Base-by-base conservation (phyloP, 2,888 invertebrate species). In the Aphelenchoides bicaudatus region DNA sequence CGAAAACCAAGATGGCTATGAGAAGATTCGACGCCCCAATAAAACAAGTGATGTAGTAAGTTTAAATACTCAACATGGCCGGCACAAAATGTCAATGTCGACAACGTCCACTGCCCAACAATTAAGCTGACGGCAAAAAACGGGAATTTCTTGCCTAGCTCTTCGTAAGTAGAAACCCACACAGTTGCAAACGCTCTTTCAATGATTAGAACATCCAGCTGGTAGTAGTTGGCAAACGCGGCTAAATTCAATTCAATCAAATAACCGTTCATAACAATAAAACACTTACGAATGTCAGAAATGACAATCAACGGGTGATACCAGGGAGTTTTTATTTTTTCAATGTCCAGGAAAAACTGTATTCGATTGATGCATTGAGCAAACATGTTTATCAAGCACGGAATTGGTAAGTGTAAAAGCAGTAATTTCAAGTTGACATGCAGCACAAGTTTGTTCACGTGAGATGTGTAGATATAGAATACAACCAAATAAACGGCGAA, bases 381-480 rank as follows among this genome's bases (percentile, higher is more conserved):
- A 10, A n/a, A 43, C 6, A 25, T 21, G 25, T 21, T 43, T 6
- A 43, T n/a, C 43, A 10, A 6, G 23, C 25, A 43, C 6, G 25
- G 10, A 8, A 43, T 10, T 25, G 43, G 43, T n/a, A 43, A 43
- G 43, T 43, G 43, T 25, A 43, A 21, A 8, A 43, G 25, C 10
- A 43, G 43, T n/a, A 43, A 8, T n/a, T 43, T 43, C 23, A 43
- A 25, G 23, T 43, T 43, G 21, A 43, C 21, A 43, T 43, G 43
- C n/a, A n/a, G n/a, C n/a, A n/a, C n/a, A n/a, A n/a, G n/a, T n/a
- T n/a, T n/a, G n/a, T n/a, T n/a, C n/a, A n/a, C n/a, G n/a, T n/a
- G n/a, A n/a, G n/a, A n/a, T n/a, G n/a, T n/a, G n/a, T n/a, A n/a
- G n/a, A n/a, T n/a, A n/a, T n/a, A n/a, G n/a, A n/a, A n/a, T n/a